Evolutionary conservation across 2,888 invertebrate genomes (phyloP).

Genomic region (Orthosia gothica): DNA sequence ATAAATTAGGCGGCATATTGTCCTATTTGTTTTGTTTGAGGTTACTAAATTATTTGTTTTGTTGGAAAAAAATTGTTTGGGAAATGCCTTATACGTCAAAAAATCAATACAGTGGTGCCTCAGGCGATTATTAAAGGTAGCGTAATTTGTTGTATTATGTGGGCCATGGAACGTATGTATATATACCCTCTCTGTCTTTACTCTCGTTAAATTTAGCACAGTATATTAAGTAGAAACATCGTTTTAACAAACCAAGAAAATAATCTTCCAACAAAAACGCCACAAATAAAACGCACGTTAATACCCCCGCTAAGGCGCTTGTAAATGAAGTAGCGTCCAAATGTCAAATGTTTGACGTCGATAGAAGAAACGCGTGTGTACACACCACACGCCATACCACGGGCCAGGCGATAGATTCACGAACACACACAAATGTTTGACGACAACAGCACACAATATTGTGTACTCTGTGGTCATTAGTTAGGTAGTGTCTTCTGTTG

Average conservation of each 20-base stretch:
- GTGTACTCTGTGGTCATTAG: slow-evolving; percentile 15
- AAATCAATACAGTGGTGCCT: background rate
- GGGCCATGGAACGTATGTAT: too few species aligned
- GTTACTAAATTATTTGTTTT: slow-evolving; percentile 14
- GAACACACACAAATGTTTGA: slow-evolving; percentile 55
- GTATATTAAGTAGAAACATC: too few species aligned
- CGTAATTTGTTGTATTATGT: too few species aligned
- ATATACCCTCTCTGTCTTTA: too few species aligned
- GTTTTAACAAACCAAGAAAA: too few species aligned
- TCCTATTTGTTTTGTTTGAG: slow-evolving; percentile 25
- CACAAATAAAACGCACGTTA: slow-evolving; percentile 30
- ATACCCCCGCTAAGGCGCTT: slow-evolving; percentile 8
- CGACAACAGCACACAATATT: slow-evolving; percentile 13
- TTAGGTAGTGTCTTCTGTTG: slow-evolving; percentile 3
- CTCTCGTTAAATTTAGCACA: too few species aligned
- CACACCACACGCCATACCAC: slow-evolving; percentile 44
- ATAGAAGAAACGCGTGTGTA: slow-evolving; percentile 59
- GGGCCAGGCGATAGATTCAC: slow-evolving; percentile 60
- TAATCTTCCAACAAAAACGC: background rate
- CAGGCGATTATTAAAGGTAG: background rate
- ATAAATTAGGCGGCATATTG: slow-evolving; percentile 52
- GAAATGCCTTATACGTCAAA: background rate
- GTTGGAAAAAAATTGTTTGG: background rate
- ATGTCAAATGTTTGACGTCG: slow-evolving; percentile 61
- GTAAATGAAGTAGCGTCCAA: slow-evolving; percentile 62